Evolutionary conservation across 2,113 vertebrate genomes (phyloP), one percentile per base, ranked within the genome.

Genomic region (Myotis yumanensis): DNA sequence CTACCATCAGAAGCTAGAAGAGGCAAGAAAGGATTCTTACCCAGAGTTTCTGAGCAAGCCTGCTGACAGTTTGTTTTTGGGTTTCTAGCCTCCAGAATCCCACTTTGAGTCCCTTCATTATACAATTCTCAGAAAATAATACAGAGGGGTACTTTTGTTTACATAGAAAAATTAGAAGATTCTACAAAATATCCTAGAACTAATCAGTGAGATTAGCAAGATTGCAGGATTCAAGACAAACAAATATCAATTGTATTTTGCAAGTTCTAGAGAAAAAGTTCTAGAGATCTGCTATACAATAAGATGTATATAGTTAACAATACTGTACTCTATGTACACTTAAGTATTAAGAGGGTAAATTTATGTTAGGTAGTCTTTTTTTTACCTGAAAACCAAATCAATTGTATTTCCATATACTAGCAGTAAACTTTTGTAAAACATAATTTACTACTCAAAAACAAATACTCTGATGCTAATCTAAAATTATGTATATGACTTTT

Each of bases 171-270:
- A 73, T 81, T 89, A 5, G 62, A 52, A 66, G 80, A 71, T 48
- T 77, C 22, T 79, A 22, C 12, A 43, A n/a, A 51, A 92, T 16
- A 25, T 77, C 8, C 22, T 81, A 64, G 54, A 96, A 76, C 23
- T 88, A 82, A 88, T 73, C 25, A 84, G 1, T 89, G 86, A 75
- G 43, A 88, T 81, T 7, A 79, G 11, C 35, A 90, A 5, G 9
- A 52, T 62, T 32, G 5, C 18, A 80, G 40, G 18, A 76, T 90
- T 81, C 25, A 93, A 80, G 57, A n/a, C 79, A 69, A 89, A n/a
- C 79, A 69, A 86, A 95, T 76, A 40, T 62, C 28, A 76, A 3
- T 51, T 93, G 28, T 51, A 43, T 86, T 73, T 96, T 32, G 32
- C 52, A 62, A 25, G 51, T 32, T 32, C 37, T 37, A 37, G 37